These are phyloP conservation scores for Huso huso DNA, from an alignment of 2,797 vertebrate genomes.

Conservation along the genomic window DNA sequence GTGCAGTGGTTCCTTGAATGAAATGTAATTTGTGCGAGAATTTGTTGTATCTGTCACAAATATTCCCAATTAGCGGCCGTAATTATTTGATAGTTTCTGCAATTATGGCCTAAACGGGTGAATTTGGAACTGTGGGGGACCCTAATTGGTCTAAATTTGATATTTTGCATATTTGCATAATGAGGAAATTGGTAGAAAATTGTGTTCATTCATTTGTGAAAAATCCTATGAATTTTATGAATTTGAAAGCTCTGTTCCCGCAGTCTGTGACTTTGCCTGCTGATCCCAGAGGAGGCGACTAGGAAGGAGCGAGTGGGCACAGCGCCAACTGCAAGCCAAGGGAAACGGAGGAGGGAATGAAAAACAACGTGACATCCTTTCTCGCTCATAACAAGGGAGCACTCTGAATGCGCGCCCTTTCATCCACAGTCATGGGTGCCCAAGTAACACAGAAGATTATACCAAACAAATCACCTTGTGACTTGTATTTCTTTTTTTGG, in stretches of 20 bases:
- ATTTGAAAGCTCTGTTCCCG: conserved; percentile 97
- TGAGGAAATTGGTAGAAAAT: conserved; percentile 99
- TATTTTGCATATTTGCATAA: conserved; percentile 99
- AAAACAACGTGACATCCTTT: conserved; percentile 16
- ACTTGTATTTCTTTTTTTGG: too few relatives aligned
- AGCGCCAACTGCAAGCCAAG: conserved; percentile 55
- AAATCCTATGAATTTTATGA: conserved; percentile 92
- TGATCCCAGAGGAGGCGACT: conserved; percentile 78
- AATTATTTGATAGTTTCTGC: conserved; percentile 99
- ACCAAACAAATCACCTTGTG: too few relatives aligned
- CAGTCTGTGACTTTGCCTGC: conserved; percentile 91
- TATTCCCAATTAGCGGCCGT: conserved; percentile 98
- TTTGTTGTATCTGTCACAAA: conserved; percentile 99
- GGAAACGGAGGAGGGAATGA: conserved; percentile 35
- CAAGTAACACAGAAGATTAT: too few relatives aligned
- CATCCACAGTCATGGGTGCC: conserved; percentile 13
- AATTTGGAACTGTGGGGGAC: conserved; percentile 95
- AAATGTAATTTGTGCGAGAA: conserved; percentile 99
- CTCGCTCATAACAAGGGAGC: conserved; percentile 12
- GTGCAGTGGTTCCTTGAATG: conserved; percentile 85
- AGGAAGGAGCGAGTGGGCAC: conserved; percentile 72
- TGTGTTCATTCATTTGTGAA: conserved; percentile 99
- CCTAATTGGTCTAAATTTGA: conserved; percentile 99
- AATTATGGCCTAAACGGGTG: conserved; percentile 96
- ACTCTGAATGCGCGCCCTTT: conserved; percentile 15